phyloP scores from a whole-genome alignment of 2,797 vertebrate genomes.

The Acipenser ruthenus region DNA sequence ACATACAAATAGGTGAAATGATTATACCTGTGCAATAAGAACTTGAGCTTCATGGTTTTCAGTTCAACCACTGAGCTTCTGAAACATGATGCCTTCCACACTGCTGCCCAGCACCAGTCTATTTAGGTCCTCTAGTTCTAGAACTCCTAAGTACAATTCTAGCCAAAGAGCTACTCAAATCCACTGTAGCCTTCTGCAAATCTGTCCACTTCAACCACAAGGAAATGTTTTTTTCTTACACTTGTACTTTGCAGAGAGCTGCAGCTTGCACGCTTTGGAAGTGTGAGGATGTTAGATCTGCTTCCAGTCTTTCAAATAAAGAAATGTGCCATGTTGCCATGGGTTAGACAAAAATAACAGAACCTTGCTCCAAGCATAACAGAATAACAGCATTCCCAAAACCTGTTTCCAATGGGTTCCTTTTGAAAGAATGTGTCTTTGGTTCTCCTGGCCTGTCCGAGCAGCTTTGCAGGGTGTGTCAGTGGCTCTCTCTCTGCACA shows the following conservation, averaged over 20 bases:
- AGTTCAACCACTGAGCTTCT: no score
- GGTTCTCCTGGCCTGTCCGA: constrained; percentile 58
- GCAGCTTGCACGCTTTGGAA: constrained; percentile 6
- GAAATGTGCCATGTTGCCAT: constrained; percentile 21
- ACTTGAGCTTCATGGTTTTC: no score
- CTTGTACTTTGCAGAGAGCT: constrained; percentile 2
- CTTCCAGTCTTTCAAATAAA: constrained; percentile 18
- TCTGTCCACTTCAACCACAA: no score
- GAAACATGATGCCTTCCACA: no score
- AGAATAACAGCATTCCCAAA: constrained; percentile 64
- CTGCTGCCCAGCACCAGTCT: no score
- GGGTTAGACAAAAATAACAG: constrained; percentile 23
- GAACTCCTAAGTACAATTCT: no score
- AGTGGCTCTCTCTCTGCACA: constrained; percentile 63
- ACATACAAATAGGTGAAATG: no score
- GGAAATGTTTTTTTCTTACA: constrained; percentile 6
- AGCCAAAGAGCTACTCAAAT: no score
- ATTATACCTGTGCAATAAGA: no score
- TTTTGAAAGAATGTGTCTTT: constrained; percentile 67
- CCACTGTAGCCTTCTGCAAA: no score
- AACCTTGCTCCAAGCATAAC: constrained; percentile 56
- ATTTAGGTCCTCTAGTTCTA: no score
- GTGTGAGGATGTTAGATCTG: constrained; percentile 9
- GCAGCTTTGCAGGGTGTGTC: constrained; percentile 59
- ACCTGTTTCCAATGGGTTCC: constrained; percentile 70